phyloP scores from a whole-genome alignment of 2,888 invertebrate species.

The Pseudococcus viburni region DNA sequence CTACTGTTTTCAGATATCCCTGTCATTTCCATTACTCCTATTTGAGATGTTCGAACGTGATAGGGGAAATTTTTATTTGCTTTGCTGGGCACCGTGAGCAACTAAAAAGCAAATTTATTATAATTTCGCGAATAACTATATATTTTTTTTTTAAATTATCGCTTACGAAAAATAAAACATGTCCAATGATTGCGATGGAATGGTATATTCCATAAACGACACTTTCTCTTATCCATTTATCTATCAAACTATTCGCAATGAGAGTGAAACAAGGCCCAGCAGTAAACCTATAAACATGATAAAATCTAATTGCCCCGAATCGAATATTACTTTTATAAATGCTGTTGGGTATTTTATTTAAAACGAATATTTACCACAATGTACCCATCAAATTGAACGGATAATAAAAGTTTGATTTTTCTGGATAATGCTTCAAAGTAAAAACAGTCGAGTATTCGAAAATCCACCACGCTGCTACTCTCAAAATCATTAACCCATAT shows the following conservation, averaged over 20 bases:
- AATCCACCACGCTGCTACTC: conserved; percentile 86
- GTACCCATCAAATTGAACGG: conserved; percentile 87
- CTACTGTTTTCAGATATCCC: conserved; percentile 74
- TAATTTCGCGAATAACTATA: no score
- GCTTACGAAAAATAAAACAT: conserved; percentile 80
- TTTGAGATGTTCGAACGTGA: conserved; percentile 89
- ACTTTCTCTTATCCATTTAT: conserved; percentile 85
- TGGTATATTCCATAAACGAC: conserved; percentile 80
- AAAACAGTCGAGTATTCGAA: conserved; percentile 80
- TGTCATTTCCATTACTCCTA: conserved; percentile 79
- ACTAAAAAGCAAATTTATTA: conserved; percentile 73
- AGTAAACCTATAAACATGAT: conserved; percentile 77
- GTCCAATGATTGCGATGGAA: conserved; percentile 79
- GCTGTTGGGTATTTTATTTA: background rate
- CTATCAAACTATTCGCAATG: conserved; percentile 83
- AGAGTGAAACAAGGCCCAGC: conserved; percentile 84
- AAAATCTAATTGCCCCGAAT: conserved; percentile 16
- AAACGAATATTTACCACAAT: conserved; percentile 77
- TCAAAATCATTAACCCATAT: conserved; percentile 82
- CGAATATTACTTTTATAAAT: conserved; percentile 48
- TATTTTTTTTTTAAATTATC: background rate
- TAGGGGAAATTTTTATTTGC: conserved; percentile 93
- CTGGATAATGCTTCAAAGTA: conserved; percentile 87
- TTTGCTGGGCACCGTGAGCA: conserved; percentile 86
- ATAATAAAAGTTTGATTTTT: conserved; percentile 86